A percentile compares a stretch with the other conserved stretches of the same genome.
Evolutionary conservation across 1,140 invertebrate genomes (phyloP).

Genomic region (Hypsibius dujardini): DNA sequence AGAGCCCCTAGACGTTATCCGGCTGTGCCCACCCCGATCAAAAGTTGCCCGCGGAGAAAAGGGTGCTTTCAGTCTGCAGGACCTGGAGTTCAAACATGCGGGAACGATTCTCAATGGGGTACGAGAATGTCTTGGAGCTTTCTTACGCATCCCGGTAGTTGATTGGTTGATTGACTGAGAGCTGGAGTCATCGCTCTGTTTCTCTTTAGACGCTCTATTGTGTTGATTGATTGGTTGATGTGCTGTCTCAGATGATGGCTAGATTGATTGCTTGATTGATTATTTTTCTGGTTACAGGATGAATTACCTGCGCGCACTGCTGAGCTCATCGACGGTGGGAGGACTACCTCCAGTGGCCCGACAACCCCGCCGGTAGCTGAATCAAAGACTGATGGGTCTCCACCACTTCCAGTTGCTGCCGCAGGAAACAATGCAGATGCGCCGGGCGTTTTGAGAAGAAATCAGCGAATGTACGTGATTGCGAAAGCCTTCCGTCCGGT

Average conservation of each 20-base stretch:
- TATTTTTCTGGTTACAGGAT: not conserved
- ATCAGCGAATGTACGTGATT: not conserved
- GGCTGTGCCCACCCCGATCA: not conserved
- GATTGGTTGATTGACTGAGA: not conserved
- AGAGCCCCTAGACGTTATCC: conserved; percentile 6
- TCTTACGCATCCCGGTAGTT: not conserved
- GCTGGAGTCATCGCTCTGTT: not conserved
- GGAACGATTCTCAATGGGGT: conserved; percentile 3
- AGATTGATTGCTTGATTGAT: not conserved
- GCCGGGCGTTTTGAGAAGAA: not conserved
- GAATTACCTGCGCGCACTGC: not conserved
- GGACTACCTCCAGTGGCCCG: not conserved
- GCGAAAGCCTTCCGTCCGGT: not conserved
- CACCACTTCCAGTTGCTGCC: too few species aligned
- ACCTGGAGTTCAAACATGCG: conserved; percentile 11
- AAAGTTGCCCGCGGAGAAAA: not conserved
- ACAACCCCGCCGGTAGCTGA: too few species aligned
- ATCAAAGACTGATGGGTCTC: too few species aligned
- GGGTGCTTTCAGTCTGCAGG: not conserved
- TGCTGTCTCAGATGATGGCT: not conserved
- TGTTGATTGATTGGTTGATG: not conserved
- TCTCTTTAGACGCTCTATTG: not conserved
- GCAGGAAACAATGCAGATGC: too few species aligned
- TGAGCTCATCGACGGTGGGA: not conserved
- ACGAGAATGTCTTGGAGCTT: not conserved